Conservation (phyloP, 2,113 vertebrate genomes). For the Lycaon pictus region DNA sequence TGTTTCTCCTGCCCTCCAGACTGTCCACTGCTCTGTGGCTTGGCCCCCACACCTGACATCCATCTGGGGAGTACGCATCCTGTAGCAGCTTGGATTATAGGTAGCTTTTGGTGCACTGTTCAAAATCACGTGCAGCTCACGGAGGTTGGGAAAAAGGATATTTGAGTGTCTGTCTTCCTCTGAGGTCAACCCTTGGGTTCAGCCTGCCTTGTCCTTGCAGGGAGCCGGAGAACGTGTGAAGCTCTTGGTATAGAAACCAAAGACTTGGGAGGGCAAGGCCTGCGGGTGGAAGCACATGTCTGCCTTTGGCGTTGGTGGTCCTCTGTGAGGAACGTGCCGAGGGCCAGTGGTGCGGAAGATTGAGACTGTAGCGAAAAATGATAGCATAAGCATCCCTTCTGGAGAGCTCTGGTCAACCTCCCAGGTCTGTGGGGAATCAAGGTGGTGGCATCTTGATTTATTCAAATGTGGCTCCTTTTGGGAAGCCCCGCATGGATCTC, state of each 20-base stretch:
- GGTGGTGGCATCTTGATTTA: background rate
- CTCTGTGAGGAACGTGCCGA: rapidly evolving
- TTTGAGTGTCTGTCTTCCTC: background rate
- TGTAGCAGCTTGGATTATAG: background rate
- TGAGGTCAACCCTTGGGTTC: rapidly evolving
- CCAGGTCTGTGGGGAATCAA: rapidly evolving
- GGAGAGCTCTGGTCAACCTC: background rate
- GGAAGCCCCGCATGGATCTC: background rate
- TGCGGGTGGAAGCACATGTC: rapidly evolving
- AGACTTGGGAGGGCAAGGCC: rapidly evolving
- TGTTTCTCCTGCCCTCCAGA: background rate
- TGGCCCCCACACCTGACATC: background rate
- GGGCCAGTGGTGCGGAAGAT: rapidly evolving
- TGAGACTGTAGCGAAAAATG: rapidly evolving
- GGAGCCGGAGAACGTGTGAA: rapidly evolving
- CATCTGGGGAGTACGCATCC: background rate
- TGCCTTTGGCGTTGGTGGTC: background rate
- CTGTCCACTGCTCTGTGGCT: rapidly evolving
- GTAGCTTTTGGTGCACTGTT: background rate
- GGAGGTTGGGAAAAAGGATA: too few species aligned
- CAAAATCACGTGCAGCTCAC: background rate
- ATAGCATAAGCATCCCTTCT: rapidly evolving
- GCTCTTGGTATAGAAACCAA: background rate
- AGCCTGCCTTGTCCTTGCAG: background rate
- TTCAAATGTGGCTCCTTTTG: rapidly evolving